These are phyloP conservation scores for Salvelinus alpinus DNA, from an alignment of 2,113 vertebrate species.

Conservation along the genomic window DNA sequence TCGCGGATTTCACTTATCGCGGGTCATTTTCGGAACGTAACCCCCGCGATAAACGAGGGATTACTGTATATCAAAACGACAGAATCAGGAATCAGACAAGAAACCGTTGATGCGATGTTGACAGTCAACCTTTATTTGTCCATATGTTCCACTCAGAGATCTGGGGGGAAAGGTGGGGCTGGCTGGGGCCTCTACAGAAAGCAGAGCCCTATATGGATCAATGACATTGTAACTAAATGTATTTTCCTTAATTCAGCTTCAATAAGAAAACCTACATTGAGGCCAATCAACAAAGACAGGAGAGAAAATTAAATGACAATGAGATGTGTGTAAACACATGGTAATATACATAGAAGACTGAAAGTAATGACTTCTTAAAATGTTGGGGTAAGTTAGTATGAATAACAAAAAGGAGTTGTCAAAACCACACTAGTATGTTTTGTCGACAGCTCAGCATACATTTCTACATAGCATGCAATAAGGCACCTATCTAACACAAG, in stretches of 20 bases:
- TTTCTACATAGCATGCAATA: conserved; percentile 79
- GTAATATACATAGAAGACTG: conserved; percentile 70
- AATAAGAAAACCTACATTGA: conserved; percentile 60
- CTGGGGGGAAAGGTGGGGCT: conserved; percentile 70
- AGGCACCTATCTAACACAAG: conserved; percentile 85
- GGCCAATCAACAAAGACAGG: conserved; percentile 64
- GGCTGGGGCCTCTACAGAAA: conserved; percentile 62
- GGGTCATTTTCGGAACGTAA: too few relatives aligned
- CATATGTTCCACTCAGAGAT: conserved; percentile 76
- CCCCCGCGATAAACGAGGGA: too few relatives aligned
- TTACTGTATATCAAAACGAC: not conserved
- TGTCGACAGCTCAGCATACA: conserved; percentile 74
- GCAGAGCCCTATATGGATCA: conserved; percentile 69
- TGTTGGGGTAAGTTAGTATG: conserved; percentile 71
- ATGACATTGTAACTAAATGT: conserved; percentile 59
- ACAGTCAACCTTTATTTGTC: conserved; percentile 83
- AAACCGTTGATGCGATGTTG: conserved; percentile 46
- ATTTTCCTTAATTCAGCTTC: conserved; percentile 53
- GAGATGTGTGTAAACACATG: conserved; percentile 70
- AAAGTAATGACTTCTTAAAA: conserved; percentile 74
- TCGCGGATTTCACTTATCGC: too few relatives aligned
- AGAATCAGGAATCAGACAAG: not conserved
- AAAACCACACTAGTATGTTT: conserved; percentile 57
- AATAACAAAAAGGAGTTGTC: conserved; percentile 51
- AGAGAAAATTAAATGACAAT: conserved; percentile 68